Conservation (phyloP, 2,888 invertebrate genomes). For the Gandaritis pyraliata region DNA sequence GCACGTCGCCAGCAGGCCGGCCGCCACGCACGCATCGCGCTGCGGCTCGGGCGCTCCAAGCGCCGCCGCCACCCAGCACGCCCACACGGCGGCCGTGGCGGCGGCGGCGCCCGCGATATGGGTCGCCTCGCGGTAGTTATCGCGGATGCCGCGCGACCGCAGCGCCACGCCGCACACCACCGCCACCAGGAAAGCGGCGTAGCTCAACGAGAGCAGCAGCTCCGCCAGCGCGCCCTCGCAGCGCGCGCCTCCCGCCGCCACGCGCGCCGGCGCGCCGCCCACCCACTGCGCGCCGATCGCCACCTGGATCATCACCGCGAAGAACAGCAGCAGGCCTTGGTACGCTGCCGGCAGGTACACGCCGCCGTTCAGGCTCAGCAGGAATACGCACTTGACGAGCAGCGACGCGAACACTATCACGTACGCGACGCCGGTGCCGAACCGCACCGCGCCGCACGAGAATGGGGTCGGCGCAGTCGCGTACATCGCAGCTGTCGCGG, state of each 20-base stretch:
- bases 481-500: slow-evolving; percentile 90
- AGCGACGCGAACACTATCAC: slow-evolving; percentile 95
- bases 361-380: slow-evolving; percentile 95
- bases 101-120: slow-evolving; percentile 96
- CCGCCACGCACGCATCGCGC: slow-evolving; percentile 94
- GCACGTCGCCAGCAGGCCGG: slow-evolving; percentile 93
- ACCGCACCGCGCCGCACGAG: slow-evolving; percentile 92
- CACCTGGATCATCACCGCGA: slow-evolving; percentile 95
- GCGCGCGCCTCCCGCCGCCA: slow-evolving; percentile 61
- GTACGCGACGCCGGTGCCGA: slow-evolving; percentile 92
- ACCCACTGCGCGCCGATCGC: slow-evolving; percentile 94
- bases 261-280: slow-evolving; percentile 89
- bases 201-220: slow-evolving; percentile 90
- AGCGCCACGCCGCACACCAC: slow-evolving; percentile 94
- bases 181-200: slow-evolving; percentile 93
- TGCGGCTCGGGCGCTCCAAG: slow-evolving; percentile 90
- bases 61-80: slow-evolving; percentile 93
- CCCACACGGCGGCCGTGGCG: slow-evolving; percentile 94
- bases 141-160: slow-evolving; percentile 94
- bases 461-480: slow-evolving; percentile 91
- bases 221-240: slow-evolving; percentile 89
- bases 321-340: slow-evolving; percentile 94
- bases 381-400: slow-evolving; percentile 96
- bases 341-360: slow-evolving; percentile 97
- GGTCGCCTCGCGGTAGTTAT: slow-evolving; percentile 96